phyloP scores from a whole-genome alignment of 2,888 invertebrate genomes.

The Teleiodes luculella region DNA sequence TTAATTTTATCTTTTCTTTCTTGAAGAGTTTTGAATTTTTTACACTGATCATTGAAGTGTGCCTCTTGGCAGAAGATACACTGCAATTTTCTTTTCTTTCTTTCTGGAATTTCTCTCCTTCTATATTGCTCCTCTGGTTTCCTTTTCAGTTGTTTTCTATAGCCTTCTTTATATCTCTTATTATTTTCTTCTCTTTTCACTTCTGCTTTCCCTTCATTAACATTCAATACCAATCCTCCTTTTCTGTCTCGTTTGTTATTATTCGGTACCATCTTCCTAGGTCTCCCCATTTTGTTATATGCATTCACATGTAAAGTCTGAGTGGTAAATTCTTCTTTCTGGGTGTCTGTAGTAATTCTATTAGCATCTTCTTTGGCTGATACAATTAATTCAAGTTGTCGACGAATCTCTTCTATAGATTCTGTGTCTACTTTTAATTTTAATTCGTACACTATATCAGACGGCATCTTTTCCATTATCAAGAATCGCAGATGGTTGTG shows the following conservation, averaged over 20 bases:
- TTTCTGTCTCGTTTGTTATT: no score
- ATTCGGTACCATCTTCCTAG: no score
- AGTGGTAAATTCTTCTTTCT: no score
- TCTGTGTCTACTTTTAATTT: background rate
- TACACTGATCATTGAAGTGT: slow-evolving; percentile 14
- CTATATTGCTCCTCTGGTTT: no score
- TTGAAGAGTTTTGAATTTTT: background rate
- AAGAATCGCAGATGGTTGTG: background rate
- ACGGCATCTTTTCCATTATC: background rate
- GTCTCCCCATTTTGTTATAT: no score
- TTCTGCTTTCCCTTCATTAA: no score
- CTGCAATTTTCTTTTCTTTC: background rate
- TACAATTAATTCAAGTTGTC: background rate
- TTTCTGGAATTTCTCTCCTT: no score
- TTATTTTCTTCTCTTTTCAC: no score
- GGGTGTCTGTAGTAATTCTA: background rate
- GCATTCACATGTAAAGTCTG: no score
- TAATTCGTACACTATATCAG: background rate
- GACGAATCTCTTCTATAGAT: background rate
- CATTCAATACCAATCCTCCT: no score
- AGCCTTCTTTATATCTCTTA: no score
- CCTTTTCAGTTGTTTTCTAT: no score
- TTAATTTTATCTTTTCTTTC: slow-evolving; percentile 12
- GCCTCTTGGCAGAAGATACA: background rate
- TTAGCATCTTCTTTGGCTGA: background rate